These are phyloP conservation scores for Cisticola juncidis DNA, from an alignment of 2,113 vertebrate species.

Conservation along the genomic window DNA sequence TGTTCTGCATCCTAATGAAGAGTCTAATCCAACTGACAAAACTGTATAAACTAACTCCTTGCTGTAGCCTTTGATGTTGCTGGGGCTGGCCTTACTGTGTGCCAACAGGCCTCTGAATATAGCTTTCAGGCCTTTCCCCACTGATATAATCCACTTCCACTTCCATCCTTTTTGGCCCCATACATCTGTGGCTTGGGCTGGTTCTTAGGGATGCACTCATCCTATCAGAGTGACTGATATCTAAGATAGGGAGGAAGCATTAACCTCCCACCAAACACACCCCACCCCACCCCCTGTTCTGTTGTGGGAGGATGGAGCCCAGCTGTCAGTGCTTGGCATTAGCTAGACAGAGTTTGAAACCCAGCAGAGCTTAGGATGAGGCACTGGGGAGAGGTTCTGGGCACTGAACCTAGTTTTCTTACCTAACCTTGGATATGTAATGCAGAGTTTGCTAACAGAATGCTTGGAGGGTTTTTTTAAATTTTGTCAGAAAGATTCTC, in stretches of 20 bases:
- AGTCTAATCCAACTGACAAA: conserved; percentile 21
- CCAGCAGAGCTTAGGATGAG: background rate
- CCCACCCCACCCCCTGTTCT: background rate
- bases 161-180: background rate
- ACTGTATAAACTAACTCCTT: conserved; percentile 37
- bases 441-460: background rate
- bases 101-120: background rate
- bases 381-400: background rate
- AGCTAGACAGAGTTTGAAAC: background rate
- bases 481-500: background rate
- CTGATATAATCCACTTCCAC: background rate
- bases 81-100: background rate
- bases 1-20: conserved; percentile 76
- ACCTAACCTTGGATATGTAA: background rate
- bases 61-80: conserved; percentile 51
- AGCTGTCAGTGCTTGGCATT: background rate
- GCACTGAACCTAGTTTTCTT: background rate
- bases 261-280: background rate
- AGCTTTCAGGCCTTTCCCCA: background rate
- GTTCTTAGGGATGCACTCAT: background rate
- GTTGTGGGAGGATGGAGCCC: background rate
- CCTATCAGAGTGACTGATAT: background rate
- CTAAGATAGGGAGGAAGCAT: background rate
- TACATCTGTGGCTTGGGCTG: background rate
- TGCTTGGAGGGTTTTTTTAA: accelerated